A percentile compares a stretch with the other conserved stretches of the same genome.
Conservation (phyloP, 2,888 invertebrate species). For the Camptogramma bilineatum region DNA sequence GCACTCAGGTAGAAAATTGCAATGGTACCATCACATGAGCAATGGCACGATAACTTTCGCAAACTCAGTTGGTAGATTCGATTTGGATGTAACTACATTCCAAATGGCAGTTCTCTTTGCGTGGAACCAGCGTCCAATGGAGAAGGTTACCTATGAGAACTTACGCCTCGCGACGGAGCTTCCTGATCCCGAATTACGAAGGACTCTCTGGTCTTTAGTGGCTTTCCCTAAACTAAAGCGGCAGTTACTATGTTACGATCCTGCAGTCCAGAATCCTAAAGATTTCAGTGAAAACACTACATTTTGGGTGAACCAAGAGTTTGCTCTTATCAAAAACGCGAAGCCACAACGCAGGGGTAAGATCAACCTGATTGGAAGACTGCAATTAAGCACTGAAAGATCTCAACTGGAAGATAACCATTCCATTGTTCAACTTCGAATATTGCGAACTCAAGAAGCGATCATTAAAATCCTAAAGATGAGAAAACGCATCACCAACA, state of each 20-base stretch:
- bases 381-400: constrained; percentile 97
- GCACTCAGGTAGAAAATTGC: constrained; percentile 98
- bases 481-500: constrained; percentile 97
- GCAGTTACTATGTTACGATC: constrained; percentile 94
- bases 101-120: constrained; percentile 99
- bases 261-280: constrained; percentile 93
- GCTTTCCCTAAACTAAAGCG: constrained; percentile 98
- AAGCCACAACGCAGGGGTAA: constrained; percentile 97
- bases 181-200: constrained; percentile 96
- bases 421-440: constrained; percentile 98
- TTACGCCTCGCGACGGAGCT: constrained; percentile 97
- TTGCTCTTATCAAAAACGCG: constrained; percentile 97
- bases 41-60: constrained; percentile 99
- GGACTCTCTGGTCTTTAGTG: constrained; percentile 98
- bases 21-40: constrained; percentile 99
- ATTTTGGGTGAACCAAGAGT: constrained; percentile 99
- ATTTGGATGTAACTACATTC: constrained; percentile 99
- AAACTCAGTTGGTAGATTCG: constrained; percentile 96
- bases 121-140: constrained; percentile 98
- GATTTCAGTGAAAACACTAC: constrained; percentile 96
- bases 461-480: constrained; percentile 99
- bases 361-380: constrained; percentile 97
- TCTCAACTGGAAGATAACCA: constrained; percentile 99
- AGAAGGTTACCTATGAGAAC: constrained; percentile 98
- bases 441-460: constrained; percentile 97